Conservation (phyloP, 2,113 vertebrate species). For the Microtus richardsoni region DNA sequence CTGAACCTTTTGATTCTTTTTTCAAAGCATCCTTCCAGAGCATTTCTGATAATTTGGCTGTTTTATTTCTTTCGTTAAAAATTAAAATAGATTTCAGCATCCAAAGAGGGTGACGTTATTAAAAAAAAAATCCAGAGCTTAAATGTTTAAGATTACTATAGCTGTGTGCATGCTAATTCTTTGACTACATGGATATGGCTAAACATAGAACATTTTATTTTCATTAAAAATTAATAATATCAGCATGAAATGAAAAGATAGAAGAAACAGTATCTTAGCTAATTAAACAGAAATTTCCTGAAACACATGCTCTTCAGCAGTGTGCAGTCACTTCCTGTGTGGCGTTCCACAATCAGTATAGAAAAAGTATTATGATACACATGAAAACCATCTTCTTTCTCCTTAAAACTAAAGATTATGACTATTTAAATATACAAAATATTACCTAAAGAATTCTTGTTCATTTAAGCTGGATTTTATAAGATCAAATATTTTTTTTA, state of each 20-base stretch:
- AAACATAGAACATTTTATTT: slow-evolving; percentile 25
- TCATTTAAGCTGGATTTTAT: slow-evolving; percentile 56
- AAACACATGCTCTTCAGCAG: slow-evolving; percentile 77
- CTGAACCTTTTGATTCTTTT: slow-evolving; percentile 66
- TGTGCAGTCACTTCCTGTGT: slow-evolving; percentile 85
- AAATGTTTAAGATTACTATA: slow-evolving; percentile 16
- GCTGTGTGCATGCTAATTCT: background rate
- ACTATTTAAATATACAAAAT: slow-evolving; percentile 75
- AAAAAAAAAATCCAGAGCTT: background rate
- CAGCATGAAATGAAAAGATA: slow-evolving; percentile 28
- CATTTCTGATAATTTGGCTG: background rate
- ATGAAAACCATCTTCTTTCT: slow-evolving; percentile 82
- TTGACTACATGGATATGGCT: background rate
- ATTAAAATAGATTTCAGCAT: slow-evolving; percentile 1
- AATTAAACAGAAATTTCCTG: slow-evolving; percentile 55
- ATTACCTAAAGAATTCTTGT: slow-evolving; percentile 56
- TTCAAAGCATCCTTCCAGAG: background rate
- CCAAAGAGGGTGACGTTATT: slow-evolving; percentile 34
- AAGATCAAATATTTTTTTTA: slow-evolving; percentile 46
- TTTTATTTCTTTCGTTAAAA: background rate
- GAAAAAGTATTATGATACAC: slow-evolving; percentile 81
- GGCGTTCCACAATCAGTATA: slow-evolving; percentile 82
- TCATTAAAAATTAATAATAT: slow-evolving; percentile 59
- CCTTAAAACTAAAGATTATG: slow-evolving; percentile 76
- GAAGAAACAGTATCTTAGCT: slow-evolving; percentile 55